Percentiles rank a stretch among this genome's conserved stretches.
Evolutionary conservation across 1,140 invertebrate genomes (phyloP).

Genomic region (Musca domestica): DNA sequence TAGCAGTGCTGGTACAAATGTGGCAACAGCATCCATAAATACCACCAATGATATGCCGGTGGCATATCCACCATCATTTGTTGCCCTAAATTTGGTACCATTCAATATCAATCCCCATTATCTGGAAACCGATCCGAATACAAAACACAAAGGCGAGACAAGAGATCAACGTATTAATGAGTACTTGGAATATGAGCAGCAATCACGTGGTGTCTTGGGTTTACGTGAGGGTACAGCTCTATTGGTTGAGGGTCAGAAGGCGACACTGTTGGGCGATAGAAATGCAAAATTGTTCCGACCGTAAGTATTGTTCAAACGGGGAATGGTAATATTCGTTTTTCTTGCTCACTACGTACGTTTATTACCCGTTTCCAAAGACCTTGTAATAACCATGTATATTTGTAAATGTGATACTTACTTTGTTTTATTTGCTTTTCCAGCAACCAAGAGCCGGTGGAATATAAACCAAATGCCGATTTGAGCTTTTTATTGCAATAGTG

Average conservation of each 20-base stretch:
- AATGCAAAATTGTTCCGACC: conserved; percentile 65
- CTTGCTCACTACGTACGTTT: conserved; percentile 15
- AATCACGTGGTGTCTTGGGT: conserved; percentile 61
- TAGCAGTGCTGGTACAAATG: conserved; percentile 80
- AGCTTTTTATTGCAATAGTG: conserved; percentile 57
- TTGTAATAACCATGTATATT: background rate
- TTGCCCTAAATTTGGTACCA: conserved; percentile 70
- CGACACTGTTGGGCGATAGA: conserved; percentile 62
- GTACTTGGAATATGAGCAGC: conserved; percentile 62
- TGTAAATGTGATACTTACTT: background rate
- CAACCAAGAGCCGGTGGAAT: conserved; percentile 57
- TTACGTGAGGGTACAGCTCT: conserved; percentile 70
- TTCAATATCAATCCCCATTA: conserved; percentile 89
- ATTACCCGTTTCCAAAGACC: conserved; percentile 15
- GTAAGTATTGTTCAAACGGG: conserved; percentile 55
- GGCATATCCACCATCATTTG: conserved; percentile 71
- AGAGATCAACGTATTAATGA: conserved; percentile 70
- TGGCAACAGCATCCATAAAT: conserved; percentile 73
- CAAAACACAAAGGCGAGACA: conserved; percentile 73
- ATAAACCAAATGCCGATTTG: conserved; percentile 59
- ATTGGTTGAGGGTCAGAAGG: conserved; percentile 61
- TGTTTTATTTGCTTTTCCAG: conserved; percentile 55
- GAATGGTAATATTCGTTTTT: no score
- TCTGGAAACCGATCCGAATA: conserved; percentile 63
- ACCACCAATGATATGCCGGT: conserved; percentile 89